Conservation (phyloP, 2,113 vertebrate species). For the Bostrychus sinensis region DNA sequence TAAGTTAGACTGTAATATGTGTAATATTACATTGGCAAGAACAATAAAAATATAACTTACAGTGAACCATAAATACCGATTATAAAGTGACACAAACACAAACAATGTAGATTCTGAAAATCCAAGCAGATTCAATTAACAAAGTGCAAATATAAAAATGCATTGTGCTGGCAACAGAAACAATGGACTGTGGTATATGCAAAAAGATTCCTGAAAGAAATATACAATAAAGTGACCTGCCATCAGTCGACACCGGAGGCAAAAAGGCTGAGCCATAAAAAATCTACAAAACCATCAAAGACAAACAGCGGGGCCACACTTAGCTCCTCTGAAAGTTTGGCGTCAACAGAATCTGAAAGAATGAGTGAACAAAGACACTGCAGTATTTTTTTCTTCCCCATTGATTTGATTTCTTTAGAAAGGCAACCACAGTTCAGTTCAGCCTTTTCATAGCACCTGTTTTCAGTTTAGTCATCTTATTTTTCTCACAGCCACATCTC, state of each 20-base stretch:
- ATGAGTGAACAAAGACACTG: background rate
- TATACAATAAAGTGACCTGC: constrained; percentile 14
- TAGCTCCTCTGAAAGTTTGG: background rate
- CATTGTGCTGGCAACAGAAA: too few relatives aligned
- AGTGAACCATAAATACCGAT: too few relatives aligned
- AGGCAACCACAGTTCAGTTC: background rate
- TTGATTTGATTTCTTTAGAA: background rate
- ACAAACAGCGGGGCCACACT: background rate
- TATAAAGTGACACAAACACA: too few relatives aligned
- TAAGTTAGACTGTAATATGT: too few relatives aligned
- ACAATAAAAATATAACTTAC: too few relatives aligned
- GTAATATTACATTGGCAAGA: too few relatives aligned
- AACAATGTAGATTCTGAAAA: too few relatives aligned
- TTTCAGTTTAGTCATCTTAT: too few relatives aligned
- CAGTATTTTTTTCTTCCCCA: background rate
- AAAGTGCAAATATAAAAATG: too few relatives aligned
- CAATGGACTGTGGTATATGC: background rate
- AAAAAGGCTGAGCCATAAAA: background rate
- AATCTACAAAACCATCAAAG: constrained; percentile 11
- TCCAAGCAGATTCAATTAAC: too few relatives aligned
- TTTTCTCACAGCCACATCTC: too few relatives aligned
- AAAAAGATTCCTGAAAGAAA: background rate
- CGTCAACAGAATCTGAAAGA: background rate
- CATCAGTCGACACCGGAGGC: background rate
- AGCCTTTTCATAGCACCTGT: background rate